Evolutionary conservation across 2,888 invertebrate genomes (phyloP), one percentile per base, ranked within the genome.

Genomic region (Flexamia atlantica): DNA sequence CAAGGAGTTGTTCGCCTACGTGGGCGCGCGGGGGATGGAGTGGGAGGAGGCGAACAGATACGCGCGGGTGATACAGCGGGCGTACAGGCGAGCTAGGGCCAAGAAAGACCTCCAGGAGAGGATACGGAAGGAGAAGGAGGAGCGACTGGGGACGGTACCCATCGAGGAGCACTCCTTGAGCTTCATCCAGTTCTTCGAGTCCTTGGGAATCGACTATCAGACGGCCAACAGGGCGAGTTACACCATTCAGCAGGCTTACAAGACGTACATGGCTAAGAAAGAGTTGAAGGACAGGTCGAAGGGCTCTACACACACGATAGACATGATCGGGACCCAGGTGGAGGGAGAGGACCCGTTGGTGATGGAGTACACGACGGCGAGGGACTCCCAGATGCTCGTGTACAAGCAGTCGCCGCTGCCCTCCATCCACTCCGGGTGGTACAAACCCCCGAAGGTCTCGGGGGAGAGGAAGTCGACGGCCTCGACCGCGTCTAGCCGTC

Each of bases 31-130:
- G 20, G 84, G 82, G 20, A 42, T 80, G 14, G 79, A 84, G 10
- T 70, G 42, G 28, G 85, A 83, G 12, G 76, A 36, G 20, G 83
- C 84, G n/a, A 70, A 84, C 50, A 76, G 76, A 28, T 82, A 85
- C n/a, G 85, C 85, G 23, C 20, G 30, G 4, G 57, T 74, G 12
- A 60, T 86, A 1, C 86, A 86, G 42, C 28, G 76, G 36, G 83
- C 82, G 23, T 85, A 80, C 81, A 57, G 82, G 60, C 83, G 79
- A 12, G 84, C 42, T 28, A 36, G 14, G 32, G 30, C n/a, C 3
- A 50, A 57, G 53, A 86, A 86, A 85, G 85, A 87, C 84, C 85
- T 87, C 83, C 83, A 84, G 86, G 87, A 88, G 87, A 87, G 88
- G 87, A 86, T 86, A 84, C 79, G 86, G 85, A 86, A 40, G 76